phyloP scores from a whole-genome alignment of 2,888 invertebrate genomes.

The Eumacrocentrus americanus region DNA sequence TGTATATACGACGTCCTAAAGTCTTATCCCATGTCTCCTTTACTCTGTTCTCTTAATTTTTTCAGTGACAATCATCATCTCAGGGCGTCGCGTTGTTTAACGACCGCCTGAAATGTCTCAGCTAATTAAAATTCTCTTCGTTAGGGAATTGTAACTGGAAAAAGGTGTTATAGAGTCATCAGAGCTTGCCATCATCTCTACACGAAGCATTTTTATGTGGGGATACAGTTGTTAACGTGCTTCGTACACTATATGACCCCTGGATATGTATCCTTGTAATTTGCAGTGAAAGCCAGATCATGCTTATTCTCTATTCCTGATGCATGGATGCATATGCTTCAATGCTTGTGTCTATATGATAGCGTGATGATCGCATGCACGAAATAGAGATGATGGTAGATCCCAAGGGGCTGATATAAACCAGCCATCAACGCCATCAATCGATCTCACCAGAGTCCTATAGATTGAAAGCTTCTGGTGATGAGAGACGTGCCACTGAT shows the following conservation, averaged over 20 bases:
- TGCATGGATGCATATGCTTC: background rate
- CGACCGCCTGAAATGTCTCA: background rate
- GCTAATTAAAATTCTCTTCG: slow-evolving; percentile 3
- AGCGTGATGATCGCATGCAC: background rate
- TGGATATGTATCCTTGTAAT: no score
- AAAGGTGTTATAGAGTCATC: background rate
- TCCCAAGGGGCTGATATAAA: background rate
- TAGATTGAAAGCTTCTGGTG: slow-evolving; percentile 1
- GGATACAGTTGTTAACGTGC: no score
- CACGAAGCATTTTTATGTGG: no score
- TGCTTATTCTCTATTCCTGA: background rate
- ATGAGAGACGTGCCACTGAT: background rate
- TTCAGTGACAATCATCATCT: slow-evolving; percentile 1
- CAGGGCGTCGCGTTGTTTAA: background rate
- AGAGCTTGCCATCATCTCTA: background rate
- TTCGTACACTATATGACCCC: no score
- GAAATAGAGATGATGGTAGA: slow-evolving; percentile 10
- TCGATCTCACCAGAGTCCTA: slow-evolving; percentile 14
- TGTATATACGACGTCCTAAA: no score
- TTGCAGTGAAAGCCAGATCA: no score
- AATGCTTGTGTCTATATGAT: background rate
- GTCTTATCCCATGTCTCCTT: no score
- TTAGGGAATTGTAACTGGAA: background rate
- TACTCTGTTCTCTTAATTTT: background rate
- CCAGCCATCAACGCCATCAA: slow-evolving; percentile 15